Conservation (phyloP, 2,888 invertebrate genomes). For the Drosophila cognata region DNA sequence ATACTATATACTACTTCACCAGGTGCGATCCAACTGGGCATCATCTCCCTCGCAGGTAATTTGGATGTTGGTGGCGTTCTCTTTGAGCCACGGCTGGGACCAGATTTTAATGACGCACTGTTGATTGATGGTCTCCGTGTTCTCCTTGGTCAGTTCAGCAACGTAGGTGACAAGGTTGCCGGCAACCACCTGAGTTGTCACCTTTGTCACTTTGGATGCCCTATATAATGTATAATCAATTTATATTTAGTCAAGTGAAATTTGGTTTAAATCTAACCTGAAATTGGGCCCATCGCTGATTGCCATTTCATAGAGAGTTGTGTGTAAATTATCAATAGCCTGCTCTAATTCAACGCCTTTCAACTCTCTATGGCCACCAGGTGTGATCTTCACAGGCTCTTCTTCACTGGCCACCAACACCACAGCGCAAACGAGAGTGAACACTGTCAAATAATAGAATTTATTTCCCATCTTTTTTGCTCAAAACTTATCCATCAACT, state of each 20-base stretch:
- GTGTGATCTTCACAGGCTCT: background rate
- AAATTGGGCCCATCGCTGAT: background rate
- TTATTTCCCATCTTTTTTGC: background rate
- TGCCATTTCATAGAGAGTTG: background rate
- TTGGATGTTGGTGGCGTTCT: slow-evolving; percentile 59
- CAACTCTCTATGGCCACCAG: background rate
- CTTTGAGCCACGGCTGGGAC: slow-evolving; percentile 61
- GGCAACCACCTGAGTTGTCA: background rate
- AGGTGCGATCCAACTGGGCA: slow-evolving; percentile 42
- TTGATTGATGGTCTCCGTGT: slow-evolving; percentile 12
- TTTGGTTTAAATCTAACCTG: background rate
- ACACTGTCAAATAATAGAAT: background rate
- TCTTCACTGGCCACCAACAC: background rate
- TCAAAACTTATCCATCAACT: background rate
- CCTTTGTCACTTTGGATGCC: slow-evolving; percentile 1
- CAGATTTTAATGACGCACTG: slow-evolving; percentile 53
- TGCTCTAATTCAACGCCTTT: background rate
- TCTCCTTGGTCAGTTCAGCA: slow-evolving; percentile 44
- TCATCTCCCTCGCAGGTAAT: slow-evolving; percentile 55
- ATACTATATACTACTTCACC: slow-evolving; percentile 27
- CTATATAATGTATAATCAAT: background rate
- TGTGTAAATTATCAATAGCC: background rate
- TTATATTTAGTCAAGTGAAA: background rate
- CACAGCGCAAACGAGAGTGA: background rate
- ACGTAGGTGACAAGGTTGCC: background rate